These are phyloP conservation scores for Arremon brunneinucha DNA, from an alignment of 2,797 vertebrate genomes.

Conservation along the genomic window DNA sequence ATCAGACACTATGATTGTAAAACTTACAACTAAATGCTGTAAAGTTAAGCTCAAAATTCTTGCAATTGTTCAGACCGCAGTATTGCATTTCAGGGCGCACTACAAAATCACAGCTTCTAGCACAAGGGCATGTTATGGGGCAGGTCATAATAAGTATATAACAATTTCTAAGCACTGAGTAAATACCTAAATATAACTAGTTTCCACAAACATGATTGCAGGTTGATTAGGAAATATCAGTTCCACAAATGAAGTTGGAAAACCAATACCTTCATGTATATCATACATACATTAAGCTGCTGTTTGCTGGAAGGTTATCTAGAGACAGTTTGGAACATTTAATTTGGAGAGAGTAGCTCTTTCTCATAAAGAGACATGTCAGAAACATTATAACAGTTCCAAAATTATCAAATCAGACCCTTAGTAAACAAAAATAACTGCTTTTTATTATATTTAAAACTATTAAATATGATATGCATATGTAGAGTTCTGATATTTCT, in stretches of 20 bases:
- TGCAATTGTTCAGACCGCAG: background rate
- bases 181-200: background rate
- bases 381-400: background rate
- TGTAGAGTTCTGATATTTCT: background rate
- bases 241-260: background rate
- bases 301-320: background rate
- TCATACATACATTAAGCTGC: background rate
- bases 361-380: background rate
- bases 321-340: background rate
- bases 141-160: background rate
- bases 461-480: background rate
- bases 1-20: background rate
- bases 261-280: background rate
- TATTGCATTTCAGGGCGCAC: background rate
- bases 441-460: background rate
- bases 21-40: background rate
- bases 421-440: background rate
- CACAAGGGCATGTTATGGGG: background rate
- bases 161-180: background rate
- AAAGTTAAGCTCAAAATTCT: background rate
- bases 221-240: background rate
- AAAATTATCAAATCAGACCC: background rate
- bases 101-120: background rate
- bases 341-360: accelerated
- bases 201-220: background rate